phyloP scores from a whole-genome alignment of 2,888 invertebrate species.

The Archips xylosteana region DNA sequence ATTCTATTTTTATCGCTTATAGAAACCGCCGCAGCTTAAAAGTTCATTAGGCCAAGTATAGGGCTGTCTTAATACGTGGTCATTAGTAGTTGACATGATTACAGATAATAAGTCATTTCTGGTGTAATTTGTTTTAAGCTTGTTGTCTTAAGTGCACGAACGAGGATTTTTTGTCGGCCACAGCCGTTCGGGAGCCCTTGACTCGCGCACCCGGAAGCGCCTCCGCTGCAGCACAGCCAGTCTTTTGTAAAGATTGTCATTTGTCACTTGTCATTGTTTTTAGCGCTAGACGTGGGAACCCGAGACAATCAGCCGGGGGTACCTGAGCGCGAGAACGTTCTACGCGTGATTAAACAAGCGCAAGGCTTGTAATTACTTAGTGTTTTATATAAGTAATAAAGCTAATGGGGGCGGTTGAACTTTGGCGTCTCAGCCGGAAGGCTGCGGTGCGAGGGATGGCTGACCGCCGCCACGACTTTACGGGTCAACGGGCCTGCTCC shows the following conservation, averaged over 20 bases:
- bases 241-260: constrained; percentile 6
- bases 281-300: constrained; percentile 20
- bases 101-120: constrained; percentile 30
- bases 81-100: constrained; percentile 26
- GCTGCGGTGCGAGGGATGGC: background rate
- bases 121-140: constrained; percentile 18
- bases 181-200: constrained; percentile 36
- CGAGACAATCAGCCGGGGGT: constrained; percentile 21
- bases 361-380: constrained; percentile 25
- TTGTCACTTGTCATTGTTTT: background rate
- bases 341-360: constrained; percentile 32
- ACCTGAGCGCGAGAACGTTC: constrained; percentile 23
- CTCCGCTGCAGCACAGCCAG: constrained; percentile 21
- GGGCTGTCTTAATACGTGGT: constrained; percentile 24
- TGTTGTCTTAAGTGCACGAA: background rate
- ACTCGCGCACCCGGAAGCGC: constrained; percentile 33
- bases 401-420: constrained; percentile 23
- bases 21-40: background rate
- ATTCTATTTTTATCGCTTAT: background rate
- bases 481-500: constrained; percentile 6
- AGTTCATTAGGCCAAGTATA: constrained; percentile 19
- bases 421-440: background rate
- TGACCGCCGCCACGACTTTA: background rate
- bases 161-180: constrained; percentile 24
- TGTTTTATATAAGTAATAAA: constrained; percentile 22